phyloP scores from a whole-genome alignment of 1,140 invertebrate species.

The Telenomus remus region DNA sequence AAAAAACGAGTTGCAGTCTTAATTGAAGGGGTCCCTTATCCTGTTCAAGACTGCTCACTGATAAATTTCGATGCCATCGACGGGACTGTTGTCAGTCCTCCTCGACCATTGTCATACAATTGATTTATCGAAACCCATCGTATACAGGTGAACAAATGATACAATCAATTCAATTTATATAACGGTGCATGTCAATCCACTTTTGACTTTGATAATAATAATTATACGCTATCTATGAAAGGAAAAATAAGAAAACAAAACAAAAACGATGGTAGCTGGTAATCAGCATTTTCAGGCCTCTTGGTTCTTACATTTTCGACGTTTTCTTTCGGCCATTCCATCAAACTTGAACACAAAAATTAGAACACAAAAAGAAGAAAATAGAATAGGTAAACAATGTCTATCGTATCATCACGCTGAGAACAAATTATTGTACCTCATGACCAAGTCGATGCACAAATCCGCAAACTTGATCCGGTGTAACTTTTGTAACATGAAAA shows the following conservation, averaged over 20 bases:
- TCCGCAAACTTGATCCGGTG: too few species aligned
- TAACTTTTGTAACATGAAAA: constrained; percentile 1
- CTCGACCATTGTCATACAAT: not conserved
- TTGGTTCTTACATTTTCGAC: too few species aligned
- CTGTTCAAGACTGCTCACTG: constrained; percentile 61
- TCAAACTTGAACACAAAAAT: too few species aligned
- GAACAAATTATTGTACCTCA: constrained; percentile 20
- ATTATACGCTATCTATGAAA: constrained; percentile 33
- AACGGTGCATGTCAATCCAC: constrained; percentile 63
- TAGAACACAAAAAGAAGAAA: constrained; percentile 8
- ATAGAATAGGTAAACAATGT: too few species aligned
- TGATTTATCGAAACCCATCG: constrained; percentile 47
- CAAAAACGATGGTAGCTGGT: too few species aligned
- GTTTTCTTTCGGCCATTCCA: too few species aligned
- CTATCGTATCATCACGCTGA: not conserved
- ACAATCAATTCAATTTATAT: constrained; percentile 64
- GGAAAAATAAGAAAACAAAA: not conserved
- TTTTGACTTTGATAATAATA: constrained; percentile 55
- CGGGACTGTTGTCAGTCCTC: constrained; percentile 1
- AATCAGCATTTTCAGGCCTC: too few species aligned
- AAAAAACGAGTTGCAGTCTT: not conserved
- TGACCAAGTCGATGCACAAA: constrained; percentile 8
- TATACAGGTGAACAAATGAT: constrained; percentile 60
- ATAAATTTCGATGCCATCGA: constrained; percentile 30
- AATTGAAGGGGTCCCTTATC: constrained; percentile 43